These are phyloP conservation scores for Halesus radiatus DNA, from an alignment of 1,140 invertebrate species.

Conservation along the genomic window DNA sequence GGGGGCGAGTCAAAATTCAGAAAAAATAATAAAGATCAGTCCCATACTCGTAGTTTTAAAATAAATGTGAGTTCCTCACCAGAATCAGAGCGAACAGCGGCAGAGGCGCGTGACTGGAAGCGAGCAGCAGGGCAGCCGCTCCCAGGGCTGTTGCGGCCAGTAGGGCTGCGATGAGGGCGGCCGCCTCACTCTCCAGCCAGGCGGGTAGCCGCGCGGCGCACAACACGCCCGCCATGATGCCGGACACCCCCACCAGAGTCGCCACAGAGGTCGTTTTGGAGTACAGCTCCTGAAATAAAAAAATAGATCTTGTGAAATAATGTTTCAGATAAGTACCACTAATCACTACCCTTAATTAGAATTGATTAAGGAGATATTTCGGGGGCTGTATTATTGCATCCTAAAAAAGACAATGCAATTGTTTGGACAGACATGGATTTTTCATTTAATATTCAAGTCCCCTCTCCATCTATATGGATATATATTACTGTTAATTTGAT, in stretches of 20 bases:
- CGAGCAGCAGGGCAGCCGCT: constrained; percentile 68
- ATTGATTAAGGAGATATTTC: no score
- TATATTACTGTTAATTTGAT: no score
- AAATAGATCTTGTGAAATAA: neutral
- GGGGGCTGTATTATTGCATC: no score
- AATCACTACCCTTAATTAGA: no score
- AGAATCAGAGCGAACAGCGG: constrained; percentile 77
- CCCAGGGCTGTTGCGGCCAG: constrained; percentile 68
- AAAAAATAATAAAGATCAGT: no score
- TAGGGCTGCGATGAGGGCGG: constrained; percentile 69
- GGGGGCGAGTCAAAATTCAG: no score
- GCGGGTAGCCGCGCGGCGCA: constrained; percentile 69
- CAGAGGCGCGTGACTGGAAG: constrained; percentile 72
- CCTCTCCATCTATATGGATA: no score
- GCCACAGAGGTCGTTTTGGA: constrained; percentile 65
- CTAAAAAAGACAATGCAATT: no score
- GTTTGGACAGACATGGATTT: no score
- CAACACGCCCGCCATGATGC: constrained; percentile 67
- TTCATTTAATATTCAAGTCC: no score
- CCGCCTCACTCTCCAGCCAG: constrained; percentile 69
- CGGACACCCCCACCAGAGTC: constrained; percentile 67
- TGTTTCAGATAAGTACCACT: no score
- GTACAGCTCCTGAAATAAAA: constrained; percentile 69
- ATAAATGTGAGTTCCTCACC: constrained; percentile 66
- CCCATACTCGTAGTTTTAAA: no score